Conservation (phyloP, 2,888 invertebrate genomes). For the Drosophila tripunctata region DNA sequence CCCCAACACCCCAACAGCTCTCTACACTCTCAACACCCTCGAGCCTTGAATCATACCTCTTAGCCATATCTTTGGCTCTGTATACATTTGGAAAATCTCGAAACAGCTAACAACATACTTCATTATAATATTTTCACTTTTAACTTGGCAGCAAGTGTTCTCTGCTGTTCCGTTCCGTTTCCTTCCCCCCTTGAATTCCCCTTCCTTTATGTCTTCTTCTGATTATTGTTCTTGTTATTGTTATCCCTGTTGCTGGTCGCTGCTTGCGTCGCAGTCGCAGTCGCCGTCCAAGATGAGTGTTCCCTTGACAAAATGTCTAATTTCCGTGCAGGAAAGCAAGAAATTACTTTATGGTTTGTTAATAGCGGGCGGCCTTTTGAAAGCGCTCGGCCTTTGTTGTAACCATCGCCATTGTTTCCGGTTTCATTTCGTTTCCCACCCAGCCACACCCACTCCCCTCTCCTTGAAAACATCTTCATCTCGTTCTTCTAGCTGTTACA, state of each 20-base stretch:
- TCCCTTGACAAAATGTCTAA: slow-evolving; percentile 81
- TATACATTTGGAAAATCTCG: slow-evolving; percentile 74
- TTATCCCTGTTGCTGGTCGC: slow-evolving; percentile 37
- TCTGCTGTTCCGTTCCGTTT: background rate
- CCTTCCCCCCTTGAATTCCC: background rate
- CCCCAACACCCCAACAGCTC: background rate
- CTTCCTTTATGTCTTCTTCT: background rate
- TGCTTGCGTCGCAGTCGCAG: slow-evolving; percentile 20
- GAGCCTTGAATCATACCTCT: background rate
- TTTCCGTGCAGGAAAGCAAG: slow-evolving; percentile 80
- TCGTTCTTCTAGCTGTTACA: slow-evolving; percentile 14
- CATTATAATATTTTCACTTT: slow-evolving; percentile 79
- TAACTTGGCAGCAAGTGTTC: slow-evolving; percentile 57
- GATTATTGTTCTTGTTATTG: slow-evolving; percentile 63
- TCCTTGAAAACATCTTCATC: background rate
- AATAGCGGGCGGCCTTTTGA: slow-evolving; percentile 73
- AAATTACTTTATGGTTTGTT: slow-evolving; percentile 81
- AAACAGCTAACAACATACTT: slow-evolving; percentile 77
- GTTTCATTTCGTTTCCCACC: background rate
- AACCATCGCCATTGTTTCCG: slow-evolving; percentile 56
- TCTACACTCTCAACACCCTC: background rate
- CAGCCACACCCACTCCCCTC: background rate
- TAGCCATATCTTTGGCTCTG: slow-evolving; percentile 47
- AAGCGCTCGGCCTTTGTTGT: slow-evolving; percentile 60
- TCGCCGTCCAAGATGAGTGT: slow-evolving; percentile 55